These are phyloP conservation scores for Tipula confusa DNA, from an alignment of 2,888 invertebrate genomes.

Conservation along the genomic window DNA sequence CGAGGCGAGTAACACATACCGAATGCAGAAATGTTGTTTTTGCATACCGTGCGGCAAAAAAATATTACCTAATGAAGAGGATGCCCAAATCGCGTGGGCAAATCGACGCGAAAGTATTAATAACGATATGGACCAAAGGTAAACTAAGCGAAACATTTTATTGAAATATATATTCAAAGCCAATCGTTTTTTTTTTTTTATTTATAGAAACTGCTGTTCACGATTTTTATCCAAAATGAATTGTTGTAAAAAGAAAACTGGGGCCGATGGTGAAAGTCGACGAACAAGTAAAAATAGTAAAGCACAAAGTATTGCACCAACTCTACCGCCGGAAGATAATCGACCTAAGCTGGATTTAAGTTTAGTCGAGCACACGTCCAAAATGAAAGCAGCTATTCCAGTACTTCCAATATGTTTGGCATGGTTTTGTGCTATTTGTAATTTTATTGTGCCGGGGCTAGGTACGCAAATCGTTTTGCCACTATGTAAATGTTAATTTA, in stretches of 20 bases:
- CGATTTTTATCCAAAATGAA: slow-evolving; percentile 43
- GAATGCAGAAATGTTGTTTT: slow-evolving; percentile 46
- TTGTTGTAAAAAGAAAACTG: slow-evolving; percentile 50
- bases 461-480: slow-evolving; percentile 53
- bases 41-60: slow-evolving; percentile 45
- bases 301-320: slow-evolving; percentile 63
- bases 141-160: too few species aligned
- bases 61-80: slow-evolving; percentile 37
- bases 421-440: slow-evolving; percentile 80
- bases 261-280: slow-evolving; percentile 50
- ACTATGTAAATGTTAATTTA: neutral
- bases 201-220: slow-evolving; percentile 45
- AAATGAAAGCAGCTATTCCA: slow-evolving; percentile 90
- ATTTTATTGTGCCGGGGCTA: slow-evolving; percentile 71
- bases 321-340: slow-evolving; percentile 63
- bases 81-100: slow-evolving; percentile 44
- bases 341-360: slow-evolving; percentile 71
- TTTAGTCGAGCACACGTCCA: slow-evolving; percentile 75
- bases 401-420: slow-evolving; percentile 82
- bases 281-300: slow-evolving; percentile 62
- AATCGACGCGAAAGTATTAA: slow-evolving; percentile 56
- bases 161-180: neutral
- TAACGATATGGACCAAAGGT: slow-evolving; percentile 37
- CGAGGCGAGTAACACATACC: slow-evolving; percentile 44
- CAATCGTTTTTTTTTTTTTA: neutral